Evolutionary conservation across 2,113 vertebrate genomes (phyloP), one percentile per base, ranked within the genome.

Genomic region (Piaya cayana): DNA sequence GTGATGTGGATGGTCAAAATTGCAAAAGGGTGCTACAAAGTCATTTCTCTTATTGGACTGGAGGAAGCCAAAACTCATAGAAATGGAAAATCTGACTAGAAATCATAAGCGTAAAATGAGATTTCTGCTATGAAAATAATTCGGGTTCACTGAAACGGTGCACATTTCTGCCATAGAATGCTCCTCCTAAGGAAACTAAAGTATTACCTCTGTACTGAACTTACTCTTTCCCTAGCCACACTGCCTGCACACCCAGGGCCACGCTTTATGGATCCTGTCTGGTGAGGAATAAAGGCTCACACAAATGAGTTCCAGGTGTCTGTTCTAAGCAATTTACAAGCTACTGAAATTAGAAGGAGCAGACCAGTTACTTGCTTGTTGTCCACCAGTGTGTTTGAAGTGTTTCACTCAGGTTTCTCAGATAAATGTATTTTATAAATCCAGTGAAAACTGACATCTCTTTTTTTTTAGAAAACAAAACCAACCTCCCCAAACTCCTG

Each of bases 1-100:
- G 37, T 99, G 86, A 99, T 99, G 98, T 99, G 99, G 99, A 99
- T 99, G 99, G 97, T 99, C 94, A 99, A 99, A 97, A 99, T 99
- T 36, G 98, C 98, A 42, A 98, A 98, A 75, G 99, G 99, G 92
- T 99, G 99, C 98, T 98, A 98, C 97, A 99, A 97, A 95, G 99
- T 99, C 78, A 95, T 99, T 95, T 97, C 96, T 82, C 98, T 98
- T 26, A 98, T 98, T 17, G 98, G 94, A 77, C 96, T 36, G 78
- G 76, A 97, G 71, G 98, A 98, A 96, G 88, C 95, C 12, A 90
- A 92, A 82, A 67, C 84, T 37, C 98, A 98, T 42, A 98, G 98
- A 97, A 99, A 99, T 39, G 99, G 99, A 71, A 99, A 99, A 97
- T 96, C 97, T 45, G 97, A 99, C 90, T 99, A 98, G 94, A 95